Evolutionary conservation across 2,113 vertebrate genomes (phyloP).

Genomic region (Emydura subglobosa): DNA sequence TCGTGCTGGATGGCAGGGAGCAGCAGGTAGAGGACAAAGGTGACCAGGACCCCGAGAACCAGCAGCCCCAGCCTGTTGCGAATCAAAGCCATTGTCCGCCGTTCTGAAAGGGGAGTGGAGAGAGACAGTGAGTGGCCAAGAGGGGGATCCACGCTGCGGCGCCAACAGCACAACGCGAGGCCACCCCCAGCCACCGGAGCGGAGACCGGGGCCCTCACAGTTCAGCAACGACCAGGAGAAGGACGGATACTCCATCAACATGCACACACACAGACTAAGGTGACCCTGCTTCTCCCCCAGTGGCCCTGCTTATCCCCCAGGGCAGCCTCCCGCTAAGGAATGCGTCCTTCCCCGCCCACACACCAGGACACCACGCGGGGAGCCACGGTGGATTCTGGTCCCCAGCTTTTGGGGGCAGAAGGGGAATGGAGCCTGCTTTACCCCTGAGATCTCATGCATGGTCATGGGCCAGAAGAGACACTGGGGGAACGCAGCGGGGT

Average conservation of each 20-base stretch:
- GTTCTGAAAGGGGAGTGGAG: constrained; percentile 15
- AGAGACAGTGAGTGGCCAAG: neutral
- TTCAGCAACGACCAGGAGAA: neutral
- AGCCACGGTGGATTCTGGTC: neutral
- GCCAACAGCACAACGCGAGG: neutral
- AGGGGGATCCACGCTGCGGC: neutral
- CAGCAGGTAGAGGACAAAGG: constrained; percentile 87
- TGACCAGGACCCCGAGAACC: constrained; percentile 84
- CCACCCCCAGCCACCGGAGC: neutral
- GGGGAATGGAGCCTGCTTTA: neutral
- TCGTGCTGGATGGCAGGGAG: constrained; percentile 83
- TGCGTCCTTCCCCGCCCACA: neutral
- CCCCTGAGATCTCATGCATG: neutral
- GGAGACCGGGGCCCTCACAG: neutral
- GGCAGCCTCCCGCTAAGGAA: neutral
- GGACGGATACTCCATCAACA: too few species aligned
- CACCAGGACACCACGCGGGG: neutral
- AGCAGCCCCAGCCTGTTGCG: constrained; percentile 84
- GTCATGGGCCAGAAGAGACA: neutral
- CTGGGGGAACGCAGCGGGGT: neutral
- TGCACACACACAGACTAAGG: neutral
- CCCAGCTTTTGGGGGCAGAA: neutral
- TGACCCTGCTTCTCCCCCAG: neutral
- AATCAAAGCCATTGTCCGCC: constrained; percentile 77
- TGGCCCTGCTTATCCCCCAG: neutral